Conservation (phyloP, 1,140 invertebrate species). For the Pachyrhynchus sulphureomaculatus region DNA sequence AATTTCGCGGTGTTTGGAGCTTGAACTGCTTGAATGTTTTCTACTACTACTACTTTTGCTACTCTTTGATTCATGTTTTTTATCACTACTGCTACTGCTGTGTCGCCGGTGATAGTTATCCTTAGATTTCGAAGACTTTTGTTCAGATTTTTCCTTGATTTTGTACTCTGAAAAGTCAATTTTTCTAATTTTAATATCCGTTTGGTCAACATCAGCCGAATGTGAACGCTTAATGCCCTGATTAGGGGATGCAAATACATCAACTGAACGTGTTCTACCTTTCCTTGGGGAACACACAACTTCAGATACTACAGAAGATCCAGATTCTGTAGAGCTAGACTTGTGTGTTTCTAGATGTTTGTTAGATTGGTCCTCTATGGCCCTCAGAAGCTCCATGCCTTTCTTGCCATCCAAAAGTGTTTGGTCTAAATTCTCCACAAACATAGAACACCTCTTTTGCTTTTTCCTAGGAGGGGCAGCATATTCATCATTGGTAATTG, state of each 20-base stretch:
- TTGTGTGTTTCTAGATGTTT: conserved; percentile 35
- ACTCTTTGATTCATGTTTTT: conserved; percentile 28
- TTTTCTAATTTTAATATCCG: conserved; percentile 34
- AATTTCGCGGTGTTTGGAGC: conserved; percentile 22
- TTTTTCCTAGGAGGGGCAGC: conserved; percentile 27
- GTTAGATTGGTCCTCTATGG: conserved; percentile 46
- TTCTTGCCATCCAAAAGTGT: conserved; percentile 42
- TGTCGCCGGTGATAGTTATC: conserved; percentile 30
- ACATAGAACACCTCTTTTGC: conserved; percentile 32
- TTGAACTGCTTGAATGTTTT: conserved; percentile 32
- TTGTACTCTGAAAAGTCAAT: conserved; percentile 36
- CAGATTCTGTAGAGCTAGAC: conserved; percentile 35
- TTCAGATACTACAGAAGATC: conserved; percentile 15
- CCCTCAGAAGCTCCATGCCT: conserved; percentile 43
- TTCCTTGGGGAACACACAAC: conserved; percentile 38
- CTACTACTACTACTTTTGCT: conserved; percentile 29
- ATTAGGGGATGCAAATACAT: conserved; percentile 27
- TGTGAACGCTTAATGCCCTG: conserved; percentile 34
- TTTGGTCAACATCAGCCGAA: conserved; percentile 33
- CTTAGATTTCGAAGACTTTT: conserved; percentile 28
- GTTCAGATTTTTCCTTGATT: conserved; percentile 30
- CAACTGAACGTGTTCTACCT: conserved; percentile 43
- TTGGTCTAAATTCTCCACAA: conserved; percentile 40
- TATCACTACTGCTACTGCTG: conserved; percentile 23
- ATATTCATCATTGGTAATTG: conserved; percentile 9